Evolutionary conservation across 2,888 invertebrate species (phyloP).

Genomic region (Campoletis raptor): DNA sequence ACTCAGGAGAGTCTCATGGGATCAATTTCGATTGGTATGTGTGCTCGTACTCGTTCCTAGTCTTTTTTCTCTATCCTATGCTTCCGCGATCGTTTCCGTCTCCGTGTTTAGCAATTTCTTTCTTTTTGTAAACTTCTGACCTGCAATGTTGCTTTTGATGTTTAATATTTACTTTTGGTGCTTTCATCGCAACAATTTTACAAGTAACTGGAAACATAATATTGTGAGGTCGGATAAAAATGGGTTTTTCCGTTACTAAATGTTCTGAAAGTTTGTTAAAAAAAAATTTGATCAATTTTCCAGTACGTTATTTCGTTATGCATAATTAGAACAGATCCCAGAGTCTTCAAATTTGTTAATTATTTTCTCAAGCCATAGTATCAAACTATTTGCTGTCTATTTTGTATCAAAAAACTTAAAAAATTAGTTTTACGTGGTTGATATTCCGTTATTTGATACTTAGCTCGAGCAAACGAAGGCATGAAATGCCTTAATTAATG

Average conservation of each 20-base stretch:
- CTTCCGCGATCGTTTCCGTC: neutral
- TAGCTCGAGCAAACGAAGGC: constrained; percentile 15
- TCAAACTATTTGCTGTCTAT: neutral
- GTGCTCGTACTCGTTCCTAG: constrained; percentile 3
- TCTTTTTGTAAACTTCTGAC: neutral
- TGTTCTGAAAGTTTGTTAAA: neutral
- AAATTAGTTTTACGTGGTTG: neutral
- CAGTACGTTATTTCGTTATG: too few species aligned
- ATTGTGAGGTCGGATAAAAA: neutral
- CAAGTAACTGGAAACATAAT: neutral
- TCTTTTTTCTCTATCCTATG: neutral
- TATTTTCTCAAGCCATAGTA: too few species aligned
- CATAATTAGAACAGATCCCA: too few species aligned
- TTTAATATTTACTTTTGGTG: neutral
- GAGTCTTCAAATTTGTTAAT: too few species aligned
- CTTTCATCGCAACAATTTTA: neutral
- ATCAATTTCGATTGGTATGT: constrained; percentile 39
- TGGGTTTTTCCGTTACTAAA: neutral
- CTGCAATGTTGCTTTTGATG: neutral
- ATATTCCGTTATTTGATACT: neutral
- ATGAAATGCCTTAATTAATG: constrained; percentile 42
- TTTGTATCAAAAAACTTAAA: neutral
- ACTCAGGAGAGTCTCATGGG: constrained; percentile 41
- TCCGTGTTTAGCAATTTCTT: constrained; percentile 22
- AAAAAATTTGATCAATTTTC: too few species aligned